phyloP scores from a whole-genome alignment of 2,888 invertebrate species.

The Ashinkailepas kermadecensis region DNA sequence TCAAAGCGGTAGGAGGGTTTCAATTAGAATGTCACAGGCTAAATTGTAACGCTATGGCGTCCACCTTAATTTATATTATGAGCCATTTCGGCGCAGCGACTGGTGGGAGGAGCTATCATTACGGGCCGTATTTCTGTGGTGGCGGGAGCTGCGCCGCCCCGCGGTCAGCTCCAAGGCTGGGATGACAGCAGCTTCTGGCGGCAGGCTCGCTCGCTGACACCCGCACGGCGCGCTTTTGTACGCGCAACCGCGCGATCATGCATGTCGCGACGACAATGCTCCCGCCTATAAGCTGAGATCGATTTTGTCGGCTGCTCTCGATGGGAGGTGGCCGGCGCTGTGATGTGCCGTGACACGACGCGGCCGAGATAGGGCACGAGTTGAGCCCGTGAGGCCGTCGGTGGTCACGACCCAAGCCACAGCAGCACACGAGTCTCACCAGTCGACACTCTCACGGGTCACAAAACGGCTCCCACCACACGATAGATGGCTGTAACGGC shows the following conservation, averaged over 20 bases:
- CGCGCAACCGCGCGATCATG: neutral
- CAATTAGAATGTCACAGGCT: constrained; percentile 16
- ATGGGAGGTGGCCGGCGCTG: neutral
- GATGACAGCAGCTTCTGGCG: neutral
- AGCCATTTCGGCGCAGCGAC: neutral
- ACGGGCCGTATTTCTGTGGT: neutral
- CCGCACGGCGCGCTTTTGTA: neutral
- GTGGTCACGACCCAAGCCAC: neutral
- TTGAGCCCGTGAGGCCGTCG: neutral
- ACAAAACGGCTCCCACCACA: too few relatives aligned
- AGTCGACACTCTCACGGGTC: neutral
- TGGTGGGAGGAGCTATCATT: constrained; percentile 3
- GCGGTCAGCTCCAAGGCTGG: neutral
- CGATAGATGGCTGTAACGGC: too few relatives aligned
- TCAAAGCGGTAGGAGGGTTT: neutral
- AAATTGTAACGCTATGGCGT: constrained; percentile 3
- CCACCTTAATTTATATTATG: neutral
- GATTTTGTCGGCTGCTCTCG: neutral
- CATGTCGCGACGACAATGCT: neutral
- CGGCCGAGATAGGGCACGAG: neutral
- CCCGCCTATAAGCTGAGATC: neutral
- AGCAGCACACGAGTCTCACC: neutral
- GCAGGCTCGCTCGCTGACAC: neutral
- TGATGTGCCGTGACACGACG: neutral
- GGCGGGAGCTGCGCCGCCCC: neutral